phyloP scores from a whole-genome alignment of 2,888 invertebrate genomes.

The Lasioglossum zephyrum region DNA sequence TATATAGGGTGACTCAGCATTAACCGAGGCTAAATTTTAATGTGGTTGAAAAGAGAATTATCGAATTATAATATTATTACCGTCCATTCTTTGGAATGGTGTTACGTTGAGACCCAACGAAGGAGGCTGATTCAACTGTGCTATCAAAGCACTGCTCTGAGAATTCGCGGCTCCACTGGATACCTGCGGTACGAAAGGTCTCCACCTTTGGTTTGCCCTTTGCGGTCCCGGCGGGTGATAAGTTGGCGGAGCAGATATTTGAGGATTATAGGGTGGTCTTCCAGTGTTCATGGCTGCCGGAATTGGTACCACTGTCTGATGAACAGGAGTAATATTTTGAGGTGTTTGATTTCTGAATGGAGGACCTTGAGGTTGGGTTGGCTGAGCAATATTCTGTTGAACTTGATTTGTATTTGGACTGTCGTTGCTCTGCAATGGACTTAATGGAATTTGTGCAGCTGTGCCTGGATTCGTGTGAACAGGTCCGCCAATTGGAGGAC shows the following conservation, averaged over 20 bases:
- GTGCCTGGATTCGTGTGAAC: constrained; percentile 82
- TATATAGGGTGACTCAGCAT: background rate
- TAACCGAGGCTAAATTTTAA: background rate
- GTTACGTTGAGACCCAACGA: constrained; percentile 85
- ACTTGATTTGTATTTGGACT: constrained; percentile 85
- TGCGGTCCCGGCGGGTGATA: constrained; percentile 83
- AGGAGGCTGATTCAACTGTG: constrained; percentile 86
- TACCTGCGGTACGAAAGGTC: constrained; percentile 79
- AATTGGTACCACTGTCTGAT: constrained; percentile 78
- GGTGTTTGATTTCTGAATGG: constrained; percentile 79
- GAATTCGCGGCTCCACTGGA: constrained; percentile 77
- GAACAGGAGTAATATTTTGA: constrained; percentile 81
- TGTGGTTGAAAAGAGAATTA: background rate
- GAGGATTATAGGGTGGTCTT: constrained; percentile 81
- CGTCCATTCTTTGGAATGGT: constrained; percentile 85
- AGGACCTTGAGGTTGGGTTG: constrained; percentile 80
- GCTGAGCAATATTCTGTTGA: constrained; percentile 79
- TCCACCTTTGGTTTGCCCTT: constrained; percentile 76
- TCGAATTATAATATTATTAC: constrained; percentile 60
- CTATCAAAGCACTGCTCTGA: constrained; percentile 86
- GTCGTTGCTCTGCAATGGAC: constrained; percentile 86
- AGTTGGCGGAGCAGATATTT: constrained; percentile 84
- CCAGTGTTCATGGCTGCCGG: constrained; percentile 78
- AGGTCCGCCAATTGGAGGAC: constrained; percentile 87
- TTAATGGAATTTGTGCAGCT: constrained; percentile 84